These are phyloP conservation scores for Phoxinus phoxinus DNA, from an alignment of 2,113 vertebrate species.

Conservation along the genomic window DNA sequence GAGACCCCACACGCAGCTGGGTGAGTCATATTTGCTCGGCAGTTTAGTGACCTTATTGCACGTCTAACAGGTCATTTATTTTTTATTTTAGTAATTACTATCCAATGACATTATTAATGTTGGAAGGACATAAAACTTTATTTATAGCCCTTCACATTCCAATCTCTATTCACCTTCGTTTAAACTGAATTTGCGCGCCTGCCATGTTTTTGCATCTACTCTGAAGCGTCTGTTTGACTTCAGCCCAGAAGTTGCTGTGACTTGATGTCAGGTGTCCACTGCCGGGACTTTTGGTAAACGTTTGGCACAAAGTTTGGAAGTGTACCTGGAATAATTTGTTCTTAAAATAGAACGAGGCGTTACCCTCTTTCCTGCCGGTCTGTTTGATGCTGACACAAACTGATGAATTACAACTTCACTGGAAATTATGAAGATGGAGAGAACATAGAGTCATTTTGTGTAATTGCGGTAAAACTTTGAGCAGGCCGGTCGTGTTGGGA, in stretches of 20 bases:
- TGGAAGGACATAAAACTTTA: constrained; percentile 36
- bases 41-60: constrained; percentile 21
- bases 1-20: constrained; percentile 12
- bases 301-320: constrained; percentile 68
- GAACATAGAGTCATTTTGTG: constrained; percentile 72
- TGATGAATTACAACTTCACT: constrained; percentile 75
- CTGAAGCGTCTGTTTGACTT: constrained; percentile 66
- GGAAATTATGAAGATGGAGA: constrained; percentile 76
- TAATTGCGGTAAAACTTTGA: constrained; percentile 72
- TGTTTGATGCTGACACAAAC: constrained; percentile 68
- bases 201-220: not conserved
- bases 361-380: constrained; percentile 65
- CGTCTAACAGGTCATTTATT: constrained; percentile 30
- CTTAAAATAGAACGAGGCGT: constrained; percentile 74
- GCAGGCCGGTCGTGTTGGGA: constrained; percentile 65
- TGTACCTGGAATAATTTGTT: constrained; percentile 73
- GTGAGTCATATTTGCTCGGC: constrained; percentile 38
- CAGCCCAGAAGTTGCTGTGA: constrained; percentile 66
- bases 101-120: constrained; percentile 29
- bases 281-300: constrained; percentile 71
- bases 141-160: constrained; percentile 21
- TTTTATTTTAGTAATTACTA: constrained; percentile 35
- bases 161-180: constrained; percentile 12
- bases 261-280: constrained; percentile 70
- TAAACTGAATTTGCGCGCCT: not conserved